Base-by-base conservation (phyloP, 2,113 vertebrate species). In the Scortum barcoo region DNA sequence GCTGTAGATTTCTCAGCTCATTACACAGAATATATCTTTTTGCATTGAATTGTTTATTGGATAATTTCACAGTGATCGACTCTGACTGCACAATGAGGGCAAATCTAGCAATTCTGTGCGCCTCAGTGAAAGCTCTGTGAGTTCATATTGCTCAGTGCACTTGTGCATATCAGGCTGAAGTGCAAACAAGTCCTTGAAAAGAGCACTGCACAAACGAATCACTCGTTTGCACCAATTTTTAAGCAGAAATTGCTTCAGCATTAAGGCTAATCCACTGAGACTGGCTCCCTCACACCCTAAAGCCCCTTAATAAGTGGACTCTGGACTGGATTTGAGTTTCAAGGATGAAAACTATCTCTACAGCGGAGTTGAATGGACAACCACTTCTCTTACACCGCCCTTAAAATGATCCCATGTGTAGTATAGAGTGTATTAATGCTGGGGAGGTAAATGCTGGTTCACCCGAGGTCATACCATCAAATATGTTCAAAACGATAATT, bases 211-310 rank as follows among this genome's bases (percentile, higher is more conserved):
- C 51, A 46, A 72, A 76, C 46, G 62, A 84, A 68, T 68, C 30
- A 22, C 28, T 62, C 22, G 4, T 60, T 80, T 24, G 74, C 80
- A 40, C 36, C 26, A 22, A 44, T 60, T 80, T 80, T 40, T 11
- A 60, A 51, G 65, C 60, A 66, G 76, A 26, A 77, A 48, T 48
- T 67, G 42, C 62, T 66, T 69, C 20, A 46, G 79, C 62, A 30
- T 81, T 72, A 62, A 78, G 17, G 20, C 48, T 88, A 78, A 83
- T 90, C 84, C 88, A 70, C 22, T 3, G 36, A 40, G 53, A 24
- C 77, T 83, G 60, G 51, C 87, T 53, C 54, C 53, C 48, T 74
- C 67, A 26, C 36, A 30, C 26, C 46, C 67, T 44, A 67, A 83
- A 84, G 75, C 54, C 76, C 42, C 54, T 46, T 73, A 28, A 60